phyloP scores from a whole-genome alignment of 2,797 vertebrate species.

The Cossypha polioptera region DNA sequence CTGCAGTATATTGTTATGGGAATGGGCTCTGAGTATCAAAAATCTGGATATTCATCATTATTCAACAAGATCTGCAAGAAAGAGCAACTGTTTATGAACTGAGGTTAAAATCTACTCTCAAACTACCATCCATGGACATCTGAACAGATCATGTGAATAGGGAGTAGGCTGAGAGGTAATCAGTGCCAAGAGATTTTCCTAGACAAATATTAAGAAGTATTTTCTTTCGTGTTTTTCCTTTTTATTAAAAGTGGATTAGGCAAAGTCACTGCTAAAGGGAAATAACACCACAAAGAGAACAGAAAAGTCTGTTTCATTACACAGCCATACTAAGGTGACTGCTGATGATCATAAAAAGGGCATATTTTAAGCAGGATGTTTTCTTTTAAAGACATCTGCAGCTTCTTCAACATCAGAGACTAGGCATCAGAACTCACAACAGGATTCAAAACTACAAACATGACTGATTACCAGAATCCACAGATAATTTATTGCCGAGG shows the following conservation, averaged over 20 bases:
- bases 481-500: not conserved
- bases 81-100: not conserved
- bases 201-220: not conserved
- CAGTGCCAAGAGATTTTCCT: not conserved
- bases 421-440: not conserved
- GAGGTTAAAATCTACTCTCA: not conserved
- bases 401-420: not conserved
- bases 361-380: not conserved
- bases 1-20: not conserved
- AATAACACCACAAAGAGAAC: not conserved
- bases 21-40: not conserved
- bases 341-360: not conserved
- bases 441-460: not conserved
- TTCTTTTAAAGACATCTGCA: constrained; percentile 28
- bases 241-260: constrained; percentile 25
- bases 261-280: not conserved
- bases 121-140: not conserved
- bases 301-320: not conserved
- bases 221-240: not conserved
- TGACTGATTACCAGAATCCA: not conserved
- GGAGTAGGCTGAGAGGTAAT: not conserved
- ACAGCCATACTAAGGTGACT: not conserved
- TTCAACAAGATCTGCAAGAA: not conserved
- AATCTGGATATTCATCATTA: not conserved
- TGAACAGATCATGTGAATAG: not conserved